A percentile compares a stretch with the other conserved stretches of the same genome.
phyloP scores from a whole-genome alignment of 2,888 invertebrate species.

The Tuta absoluta region DNA sequence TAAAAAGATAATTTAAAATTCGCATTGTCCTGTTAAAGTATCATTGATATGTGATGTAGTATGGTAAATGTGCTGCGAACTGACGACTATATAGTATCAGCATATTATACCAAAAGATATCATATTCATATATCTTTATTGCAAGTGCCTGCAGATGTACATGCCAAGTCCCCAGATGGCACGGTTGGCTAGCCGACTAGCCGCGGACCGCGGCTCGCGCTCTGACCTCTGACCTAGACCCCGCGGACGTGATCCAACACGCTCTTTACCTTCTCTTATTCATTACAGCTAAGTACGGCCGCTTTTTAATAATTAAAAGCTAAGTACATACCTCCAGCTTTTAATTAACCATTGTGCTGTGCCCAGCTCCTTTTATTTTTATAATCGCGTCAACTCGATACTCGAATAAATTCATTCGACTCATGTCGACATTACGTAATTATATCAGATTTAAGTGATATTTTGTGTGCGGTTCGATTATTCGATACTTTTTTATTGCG shows the following conservation, averaged over 20 bases:
- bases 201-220: not conserved
- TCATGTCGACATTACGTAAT: slow-evolving; percentile 60
- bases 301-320: slow-evolving; percentile 53
- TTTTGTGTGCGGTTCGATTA: slow-evolving; percentile 56
- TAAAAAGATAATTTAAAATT: too few species aligned
- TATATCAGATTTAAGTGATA: slow-evolving; percentile 58
- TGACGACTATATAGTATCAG: too few species aligned
- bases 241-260: slow-evolving; percentile 37
- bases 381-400: slow-evolving; percentile 38
- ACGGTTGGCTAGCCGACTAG: not conserved
- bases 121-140: too few species aligned
- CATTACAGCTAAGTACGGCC: slow-evolving; percentile 48
- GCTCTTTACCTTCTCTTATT: slow-evolving; percentile 51
- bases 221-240: not conserved
- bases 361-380: slow-evolving; percentile 40
- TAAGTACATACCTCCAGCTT: slow-evolving; percentile 43
- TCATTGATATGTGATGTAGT: too few species aligned
- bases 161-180: not conserved
- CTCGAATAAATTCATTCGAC: slow-evolving; percentile 50
- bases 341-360: slow-evolving; percentile 68
- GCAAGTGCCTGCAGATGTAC: too few species aligned
- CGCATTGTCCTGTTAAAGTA: too few species aligned
- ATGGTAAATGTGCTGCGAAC: too few species aligned
- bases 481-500: slow-evolving; percentile 67
- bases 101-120: too few species aligned